Evolutionary conservation across 2,113 vertebrate species (phyloP), one percentile per base, ranked within the genome.

Genomic region (Protomyctophum bolini): DNA sequence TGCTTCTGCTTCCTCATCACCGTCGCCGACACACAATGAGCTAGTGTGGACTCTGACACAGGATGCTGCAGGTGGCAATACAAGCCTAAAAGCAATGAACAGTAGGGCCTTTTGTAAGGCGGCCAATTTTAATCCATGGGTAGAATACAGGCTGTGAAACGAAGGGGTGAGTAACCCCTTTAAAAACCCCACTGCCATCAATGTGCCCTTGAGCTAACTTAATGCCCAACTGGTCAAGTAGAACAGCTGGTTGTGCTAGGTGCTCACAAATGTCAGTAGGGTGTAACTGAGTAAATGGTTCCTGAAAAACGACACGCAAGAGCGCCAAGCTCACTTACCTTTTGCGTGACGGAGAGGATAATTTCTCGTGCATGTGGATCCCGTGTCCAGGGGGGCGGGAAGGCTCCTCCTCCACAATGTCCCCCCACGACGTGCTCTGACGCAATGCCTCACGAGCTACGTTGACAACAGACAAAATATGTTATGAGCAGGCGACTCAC

Each of bases 351-450:
- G 98, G 98, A 1, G 98, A 99, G 0, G 98, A 99, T 28, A 99
- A 88, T 5, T 99, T 99, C 83, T 99, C 98, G 1, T 99, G 98
- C 97, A 99, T 99, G 86, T 99, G 98, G 81, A 99, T 99, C 1
- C 97, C 98, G 0, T 99, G 98, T 10, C 98, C 98, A 0, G 98
- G 98, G 3, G 97, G 97, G 0, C 98, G 93, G 0, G 97, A 91
- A 3, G 98, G 97, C 70, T 99, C 98, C 8, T 99, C 97, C 66
- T 99, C 98, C 64, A 97, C 96, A 0, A 98, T 97, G 83, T 99
- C 98, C 0, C 98, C 98, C 98, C 97, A 99, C 0, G 97, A 97
- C 51, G 95, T 99, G 82, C 93, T 97, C 72, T 99, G 97, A 66
- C 96, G 95, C 97, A 97, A 99, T 0, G 96, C 92, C 75, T 99